Evolutionary conservation across 2,113 vertebrate genomes (phyloP), one percentile per base, ranked within the genome.

Genomic region (Myotis brandtii): DNA sequence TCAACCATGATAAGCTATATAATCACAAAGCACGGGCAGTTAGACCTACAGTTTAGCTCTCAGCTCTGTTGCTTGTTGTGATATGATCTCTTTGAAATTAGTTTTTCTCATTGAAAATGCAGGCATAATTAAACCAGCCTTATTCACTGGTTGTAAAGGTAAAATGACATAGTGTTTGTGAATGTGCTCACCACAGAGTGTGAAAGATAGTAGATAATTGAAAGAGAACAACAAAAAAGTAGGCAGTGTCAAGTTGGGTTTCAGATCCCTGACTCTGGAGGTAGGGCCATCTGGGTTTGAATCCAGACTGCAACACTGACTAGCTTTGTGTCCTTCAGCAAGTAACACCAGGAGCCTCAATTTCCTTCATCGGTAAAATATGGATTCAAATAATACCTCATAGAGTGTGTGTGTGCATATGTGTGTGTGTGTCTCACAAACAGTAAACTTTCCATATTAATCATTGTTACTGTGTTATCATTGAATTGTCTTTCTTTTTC

Each of bases 71-170:
- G 59, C 66, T 91, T 84, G 11, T 91, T 89, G 46, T 18, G 9
- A 48, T 54, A 67, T 17, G 13, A 72, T 48, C 37, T 95, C 54
- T 89, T 40, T 95, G 72, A 87, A 95, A 87, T 52, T 75, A 73
- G 75, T 81, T 95, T 95, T 82, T 56, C 30, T 95, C 54, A 69
- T 48, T 91, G 85, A 91, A 70, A 91, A 83, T 17, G 64, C 5
- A 70, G 91, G 62, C 30, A 43, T 96, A 88, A 90, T 95, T 88
- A 93, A 95, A 67, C 17, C 34, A 94, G 91, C 16, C 11, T 92
- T 73, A 86, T 27, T 93, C 40, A 50, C 11, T 91, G 83, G 30
- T 34, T 87, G 13, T 56, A 46, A 85, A 93, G 72, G 20, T 89
- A 77, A 94, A 95, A 66, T n/a, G 46, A 43, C 12, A 43, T 37